Conservation (phyloP, 2,797 vertebrate genomes). For the Amazonetta brasiliensis region DNA sequence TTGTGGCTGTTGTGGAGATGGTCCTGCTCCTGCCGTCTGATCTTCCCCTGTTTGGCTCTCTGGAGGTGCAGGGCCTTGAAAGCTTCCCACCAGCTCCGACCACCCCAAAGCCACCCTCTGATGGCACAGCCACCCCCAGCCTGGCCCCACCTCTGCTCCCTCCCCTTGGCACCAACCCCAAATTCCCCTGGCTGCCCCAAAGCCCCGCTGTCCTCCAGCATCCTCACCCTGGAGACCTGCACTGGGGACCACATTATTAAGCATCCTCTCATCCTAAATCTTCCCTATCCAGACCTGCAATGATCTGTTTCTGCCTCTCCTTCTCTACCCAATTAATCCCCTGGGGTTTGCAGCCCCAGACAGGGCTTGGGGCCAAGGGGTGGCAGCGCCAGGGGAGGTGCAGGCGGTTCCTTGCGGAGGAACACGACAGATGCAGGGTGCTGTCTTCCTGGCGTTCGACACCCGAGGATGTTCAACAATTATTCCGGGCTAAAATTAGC, state of each 20-base stretch:
- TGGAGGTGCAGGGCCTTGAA: not conserved
- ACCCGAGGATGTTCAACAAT: slow-evolving; percentile 36
- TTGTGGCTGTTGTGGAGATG: not conserved
- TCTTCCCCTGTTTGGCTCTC: not conserved
- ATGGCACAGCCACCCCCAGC: not conserved
- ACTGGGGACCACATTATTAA: fast-evolving
- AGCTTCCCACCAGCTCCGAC: not conserved
- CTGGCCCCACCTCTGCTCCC: not conserved
- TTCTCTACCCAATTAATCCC: not conserved
- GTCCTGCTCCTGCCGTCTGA: not conserved
- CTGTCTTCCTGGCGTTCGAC: not conserved
- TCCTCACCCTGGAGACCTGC: not conserved
- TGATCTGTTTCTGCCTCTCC: not conserved
- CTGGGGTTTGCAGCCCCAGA: not conserved
- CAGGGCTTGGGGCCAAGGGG: not conserved
- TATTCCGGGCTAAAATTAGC: slow-evolving; percentile 44
- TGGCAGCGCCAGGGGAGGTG: not conserved
- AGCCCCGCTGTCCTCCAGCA: not conserved
- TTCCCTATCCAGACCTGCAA: not conserved
- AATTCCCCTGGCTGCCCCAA: not conserved
- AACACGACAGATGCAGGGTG: not conserved
- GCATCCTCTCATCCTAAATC: fast-evolving
- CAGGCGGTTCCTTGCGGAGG: not conserved
- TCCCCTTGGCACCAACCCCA: not conserved
- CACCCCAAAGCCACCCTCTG: not conserved